phyloP scores from a whole-genome alignment of 1,140 invertebrate species.

The Pseudomyrmex sp. region DNA sequence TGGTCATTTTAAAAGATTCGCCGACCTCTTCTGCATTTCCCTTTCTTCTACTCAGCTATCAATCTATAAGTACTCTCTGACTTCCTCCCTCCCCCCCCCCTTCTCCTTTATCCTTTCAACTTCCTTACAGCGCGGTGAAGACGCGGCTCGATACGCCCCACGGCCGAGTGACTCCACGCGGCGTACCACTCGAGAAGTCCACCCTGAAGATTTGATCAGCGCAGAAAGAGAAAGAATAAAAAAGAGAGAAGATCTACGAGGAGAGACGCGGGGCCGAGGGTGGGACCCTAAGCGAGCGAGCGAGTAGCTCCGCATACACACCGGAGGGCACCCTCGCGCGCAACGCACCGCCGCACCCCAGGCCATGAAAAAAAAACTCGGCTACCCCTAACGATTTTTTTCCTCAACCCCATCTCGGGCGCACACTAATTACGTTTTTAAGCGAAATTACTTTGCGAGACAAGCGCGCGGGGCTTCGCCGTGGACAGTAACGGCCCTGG shows the following conservation, averaged over 20 bases:
- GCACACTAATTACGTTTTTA: constrained; percentile 85
- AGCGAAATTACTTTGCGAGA: constrained; percentile 78
- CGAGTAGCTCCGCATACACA: constrained; percentile 43
- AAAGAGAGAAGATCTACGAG: constrained; percentile 51
- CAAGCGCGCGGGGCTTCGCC: constrained; percentile 34
- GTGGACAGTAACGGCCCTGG: constrained; percentile 56
- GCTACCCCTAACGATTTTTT: constrained; percentile 83
- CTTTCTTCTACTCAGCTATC: constrained; percentile 37
- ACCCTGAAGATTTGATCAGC: constrained; percentile 76
- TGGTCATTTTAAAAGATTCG: constrained; percentile 47
- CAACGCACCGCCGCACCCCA: constrained; percentile 67
- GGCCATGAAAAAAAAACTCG: constrained; percentile 74
- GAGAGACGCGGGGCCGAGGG: constrained; percentile 72
- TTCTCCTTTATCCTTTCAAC: constrained; percentile 71
- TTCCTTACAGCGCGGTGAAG: constrained; percentile 65
- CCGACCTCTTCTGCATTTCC: neutral
- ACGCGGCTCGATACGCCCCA: constrained; percentile 71
- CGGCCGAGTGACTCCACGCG: constrained; percentile 65
- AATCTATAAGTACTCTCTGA: constrained; percentile 49
- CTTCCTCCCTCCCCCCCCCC: neutral
- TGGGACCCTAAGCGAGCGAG: constrained; percentile 70
- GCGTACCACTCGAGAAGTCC: constrained; percentile 70
- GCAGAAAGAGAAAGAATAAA: constrained; percentile 66
- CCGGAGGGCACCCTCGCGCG: constrained; percentile 68
- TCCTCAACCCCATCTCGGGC: constrained; percentile 82